These are phyloP conservation scores for Corythornis cristatus DNA, from an alignment of 2,113 vertebrate species.

Conservation along the genomic window DNA sequence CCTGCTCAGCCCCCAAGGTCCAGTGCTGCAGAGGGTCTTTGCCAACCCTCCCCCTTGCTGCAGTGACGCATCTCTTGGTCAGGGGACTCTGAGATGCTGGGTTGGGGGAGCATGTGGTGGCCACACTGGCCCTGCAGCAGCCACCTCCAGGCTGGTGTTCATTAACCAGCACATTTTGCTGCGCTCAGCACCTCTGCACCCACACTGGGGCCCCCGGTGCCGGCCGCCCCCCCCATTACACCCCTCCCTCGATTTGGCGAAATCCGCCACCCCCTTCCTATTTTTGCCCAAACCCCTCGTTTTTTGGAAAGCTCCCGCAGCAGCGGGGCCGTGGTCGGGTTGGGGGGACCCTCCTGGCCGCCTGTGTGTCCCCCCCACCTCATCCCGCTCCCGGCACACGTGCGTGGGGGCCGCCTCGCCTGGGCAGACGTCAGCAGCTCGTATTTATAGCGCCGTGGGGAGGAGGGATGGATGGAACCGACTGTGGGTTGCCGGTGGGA, in stretches of 20 bases:
- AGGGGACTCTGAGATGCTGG: not conserved
- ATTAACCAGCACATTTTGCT: conserved; percentile 48
- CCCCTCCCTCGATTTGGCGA: too few species aligned
- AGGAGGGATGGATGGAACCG: not conserved
- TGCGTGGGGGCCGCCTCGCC: too few species aligned
- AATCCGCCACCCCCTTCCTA: too few species aligned
- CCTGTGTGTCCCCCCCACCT: too few species aligned
- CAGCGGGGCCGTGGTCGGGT: too few species aligned
- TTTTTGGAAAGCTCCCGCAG: too few species aligned
- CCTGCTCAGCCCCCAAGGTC: fast-evolving
- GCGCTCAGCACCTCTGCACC: conserved; percentile 39
- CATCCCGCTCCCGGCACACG: too few species aligned
- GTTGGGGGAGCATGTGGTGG: not conserved
- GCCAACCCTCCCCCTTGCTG: not conserved
- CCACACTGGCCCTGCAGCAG: not conserved
- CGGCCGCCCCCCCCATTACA: not conserved
- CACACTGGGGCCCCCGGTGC: not conserved
- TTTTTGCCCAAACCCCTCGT: too few species aligned
- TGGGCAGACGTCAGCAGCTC: not conserved
- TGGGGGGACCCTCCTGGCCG: too few species aligned
- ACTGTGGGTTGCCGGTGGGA: too few species aligned
- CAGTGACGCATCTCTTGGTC: not conserved
- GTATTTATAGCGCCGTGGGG: not conserved
- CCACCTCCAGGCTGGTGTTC: not conserved
- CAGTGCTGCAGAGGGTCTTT: not conserved